These are phyloP conservation scores for Ctenodactylus gundi DNA, from an alignment of 2,113 vertebrate genomes.

Conservation along the genomic window DNA sequence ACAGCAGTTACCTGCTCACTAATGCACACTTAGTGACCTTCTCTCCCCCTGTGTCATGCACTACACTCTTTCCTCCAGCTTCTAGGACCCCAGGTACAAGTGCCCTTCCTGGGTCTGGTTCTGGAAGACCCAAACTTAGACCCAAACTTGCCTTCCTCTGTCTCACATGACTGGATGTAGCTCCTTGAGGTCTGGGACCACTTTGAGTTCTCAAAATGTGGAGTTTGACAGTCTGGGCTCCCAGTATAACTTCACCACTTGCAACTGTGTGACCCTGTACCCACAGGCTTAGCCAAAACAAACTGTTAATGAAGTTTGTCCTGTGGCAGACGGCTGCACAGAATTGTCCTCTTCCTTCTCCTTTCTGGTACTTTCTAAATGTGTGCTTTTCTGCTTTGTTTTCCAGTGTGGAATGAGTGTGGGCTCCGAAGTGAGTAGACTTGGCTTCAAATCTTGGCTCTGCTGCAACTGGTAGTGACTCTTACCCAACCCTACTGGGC, in stretches of 20 bases:
- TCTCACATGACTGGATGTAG: neutral
- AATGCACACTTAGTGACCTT: neutral
- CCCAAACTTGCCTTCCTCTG: neutral
- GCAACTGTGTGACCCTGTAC: neutral
- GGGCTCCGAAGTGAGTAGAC: neutral
- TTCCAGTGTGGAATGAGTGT: neutral
- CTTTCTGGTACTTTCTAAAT: neutral
- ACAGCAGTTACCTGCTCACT: neutral
- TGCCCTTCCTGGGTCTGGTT: neutral
- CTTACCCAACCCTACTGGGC: neutral
- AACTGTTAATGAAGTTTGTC: neutral
- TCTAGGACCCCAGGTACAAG: neutral
- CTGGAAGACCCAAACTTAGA: neutral
- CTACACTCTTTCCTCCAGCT: neutral
- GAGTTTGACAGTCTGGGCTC: neutral
- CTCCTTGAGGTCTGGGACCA: neutral
- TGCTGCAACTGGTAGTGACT: neutral
- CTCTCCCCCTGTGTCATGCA: neutral
- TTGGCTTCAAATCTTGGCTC: neutral
- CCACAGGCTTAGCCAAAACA: neutral
- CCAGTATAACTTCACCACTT: neutral
- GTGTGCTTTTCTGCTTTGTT: neutral
- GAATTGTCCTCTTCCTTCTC: neutral
- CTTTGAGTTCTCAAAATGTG: neutral
- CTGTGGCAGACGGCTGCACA: fast-evolving